A percentile compares a stretch with the other conserved stretches of the same genome.
Evolutionary conservation across 2,113 vertebrate genomes (phyloP).

Genomic region (Tichodroma muraria): DNA sequence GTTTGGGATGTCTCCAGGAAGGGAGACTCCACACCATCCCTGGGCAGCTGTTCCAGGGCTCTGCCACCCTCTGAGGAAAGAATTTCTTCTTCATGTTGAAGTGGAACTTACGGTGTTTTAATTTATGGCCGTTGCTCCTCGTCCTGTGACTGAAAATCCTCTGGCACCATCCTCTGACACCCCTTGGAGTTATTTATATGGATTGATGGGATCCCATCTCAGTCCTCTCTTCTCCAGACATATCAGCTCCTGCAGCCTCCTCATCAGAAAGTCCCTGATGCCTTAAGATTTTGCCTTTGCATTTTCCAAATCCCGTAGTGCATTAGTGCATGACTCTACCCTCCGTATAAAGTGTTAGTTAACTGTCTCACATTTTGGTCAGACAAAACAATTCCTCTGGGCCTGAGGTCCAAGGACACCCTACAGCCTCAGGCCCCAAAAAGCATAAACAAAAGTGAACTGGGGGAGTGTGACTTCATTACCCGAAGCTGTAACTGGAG

Average conservation of each 20-base stretch:
- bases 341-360: background rate
- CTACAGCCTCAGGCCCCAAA: background rate
- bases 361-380: background rate
- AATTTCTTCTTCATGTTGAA: background rate
- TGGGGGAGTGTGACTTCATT: background rate
- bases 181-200: background rate
- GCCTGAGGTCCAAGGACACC: background rate
- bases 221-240: background rate
- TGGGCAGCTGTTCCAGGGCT: background rate
- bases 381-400: background rate
- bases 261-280: background rate
- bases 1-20: background rate
- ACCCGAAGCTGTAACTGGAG: background rate
- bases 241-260: background rate
- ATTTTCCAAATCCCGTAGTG: background rate
- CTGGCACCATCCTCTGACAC: background rate
- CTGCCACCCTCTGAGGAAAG: background rate
- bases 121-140: background rate
- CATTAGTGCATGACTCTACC: background rate
- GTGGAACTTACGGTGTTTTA: background rate
- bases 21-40: background rate
- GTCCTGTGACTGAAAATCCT: background rate
- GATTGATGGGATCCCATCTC: background rate
- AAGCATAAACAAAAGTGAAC: background rate
- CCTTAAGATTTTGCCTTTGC: background rate